Evolutionary conservation across 2,113 vertebrate species (phyloP).

Genomic region (Dipodomys merriami): DNA sequence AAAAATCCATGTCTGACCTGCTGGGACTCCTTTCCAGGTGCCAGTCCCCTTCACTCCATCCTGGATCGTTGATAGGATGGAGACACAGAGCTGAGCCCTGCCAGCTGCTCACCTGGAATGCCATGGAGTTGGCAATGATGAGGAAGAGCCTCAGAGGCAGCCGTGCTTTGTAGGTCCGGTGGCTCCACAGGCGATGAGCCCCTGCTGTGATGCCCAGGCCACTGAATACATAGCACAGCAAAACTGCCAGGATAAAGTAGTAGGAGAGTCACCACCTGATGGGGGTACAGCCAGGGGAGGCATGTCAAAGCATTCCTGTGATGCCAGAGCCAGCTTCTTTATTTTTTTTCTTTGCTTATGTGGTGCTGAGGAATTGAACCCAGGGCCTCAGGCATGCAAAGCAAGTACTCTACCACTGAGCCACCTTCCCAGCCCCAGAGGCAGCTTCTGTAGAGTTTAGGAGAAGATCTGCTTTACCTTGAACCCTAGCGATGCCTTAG

Average conservation of each 20-base stretch:
- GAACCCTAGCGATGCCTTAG: not conserved
- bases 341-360: too few species aligned
- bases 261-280: not conserved
- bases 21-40: not conserved
- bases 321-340: not conserved
- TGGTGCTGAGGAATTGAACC: too few species aligned
- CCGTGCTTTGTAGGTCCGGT: too few species aligned
- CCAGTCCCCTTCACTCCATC: not conserved
- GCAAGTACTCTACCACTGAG: too few species aligned
- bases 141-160: conserved; percentile 93
- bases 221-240: conserved; percentile 87
- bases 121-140: conserved; percentile 91
- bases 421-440: too few species aligned
- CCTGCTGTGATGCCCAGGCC: conserved; percentile 95
- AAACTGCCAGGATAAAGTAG: conserved; percentile 75
- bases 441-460: not conserved
- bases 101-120: conserved; percentile 92
- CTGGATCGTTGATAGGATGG: rapidly evolving
- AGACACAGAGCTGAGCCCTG: not conserved
- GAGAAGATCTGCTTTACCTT: not conserved
- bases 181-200: conserved; percentile 96
- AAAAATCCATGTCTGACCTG: not conserved
- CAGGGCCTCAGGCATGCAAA: too few species aligned
- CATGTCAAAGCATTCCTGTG: not conserved
- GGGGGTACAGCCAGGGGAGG: not conserved